Evolutionary conservation across 2,113 vertebrate species (phyloP), one percentile per base, ranked within the genome.

Genomic region (Limnothrissa miodon): DNA sequence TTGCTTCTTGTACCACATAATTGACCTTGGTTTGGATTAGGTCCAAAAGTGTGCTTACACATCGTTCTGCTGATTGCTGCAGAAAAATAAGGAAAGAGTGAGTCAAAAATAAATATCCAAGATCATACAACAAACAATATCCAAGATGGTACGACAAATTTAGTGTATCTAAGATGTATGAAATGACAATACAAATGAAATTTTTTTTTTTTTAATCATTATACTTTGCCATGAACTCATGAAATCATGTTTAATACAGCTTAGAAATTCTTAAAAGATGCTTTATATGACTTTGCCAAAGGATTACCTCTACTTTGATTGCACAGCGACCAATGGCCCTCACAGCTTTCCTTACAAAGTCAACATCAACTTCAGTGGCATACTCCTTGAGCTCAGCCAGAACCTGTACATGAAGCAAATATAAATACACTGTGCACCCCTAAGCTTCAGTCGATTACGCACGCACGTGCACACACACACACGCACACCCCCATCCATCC

Each of bases 1-100:
- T 99, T 89, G 98, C 98, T 89, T 99, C 98, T 92, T 99, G 97
- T 80, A 99, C 98, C 90, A 99, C 97, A 0, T 99, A 99, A 93
- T 99, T 99, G 89, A 99, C 97, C 87, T 99, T 99, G 90, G 98
- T 99, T 92, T 98, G 97, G 90, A 99, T 99, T 88, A 99, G 97
- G 90, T 98, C 97, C 0, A 99, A 95, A 87, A 99, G 92, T 0
- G 98, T 99, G 94, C 97, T 99, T 83, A 99, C 98, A 17, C 98
- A 99, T 86, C 98, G 97, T 90, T 99, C 98, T 0, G 98, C 98
- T 0, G 98, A 99, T 98, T 99, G 97, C 97, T 99, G 92, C 42
- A 80, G 80, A 88, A 7, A 81, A 8, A 83, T 5, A 81, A 36
- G 13, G n/a, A 84, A 15, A 23, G 19, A 7, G 21, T 56, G 51